Evolutionary conservation across 2,888 invertebrate species (phyloP).

Genomic region (Dynastes tityus): DNA sequence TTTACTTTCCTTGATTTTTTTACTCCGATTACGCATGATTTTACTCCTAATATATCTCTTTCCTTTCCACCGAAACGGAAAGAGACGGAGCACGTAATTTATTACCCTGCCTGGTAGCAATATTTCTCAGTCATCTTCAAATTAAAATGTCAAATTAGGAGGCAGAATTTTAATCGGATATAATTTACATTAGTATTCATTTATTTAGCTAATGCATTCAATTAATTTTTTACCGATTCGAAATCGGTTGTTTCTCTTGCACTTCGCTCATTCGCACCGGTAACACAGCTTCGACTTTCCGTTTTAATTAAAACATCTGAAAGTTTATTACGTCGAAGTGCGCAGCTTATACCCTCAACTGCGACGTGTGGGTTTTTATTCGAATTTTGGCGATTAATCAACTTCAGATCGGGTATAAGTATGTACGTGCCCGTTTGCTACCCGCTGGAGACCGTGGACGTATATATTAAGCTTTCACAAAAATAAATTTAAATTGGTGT

Average conservation of each 20-base stretch:
- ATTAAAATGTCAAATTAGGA: constrained; percentile 50
- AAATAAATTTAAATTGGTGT: too few relatives aligned
- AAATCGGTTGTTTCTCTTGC: not conserved
- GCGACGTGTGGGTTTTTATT: constrained; percentile 14
- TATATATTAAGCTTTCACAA: too few relatives aligned
- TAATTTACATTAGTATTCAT: constrained; percentile 48
- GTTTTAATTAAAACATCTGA: constrained; percentile 24
- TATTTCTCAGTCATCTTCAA: constrained; percentile 47
- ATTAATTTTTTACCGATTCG: constrained; percentile 42
- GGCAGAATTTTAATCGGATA: constrained; percentile 48
- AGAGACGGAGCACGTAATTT: constrained; percentile 22
- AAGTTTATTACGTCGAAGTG: not conserved
- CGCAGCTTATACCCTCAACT: not conserved
- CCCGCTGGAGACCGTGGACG: too few relatives aligned
- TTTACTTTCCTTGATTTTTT: not conserved
- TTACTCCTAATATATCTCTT: not conserved
- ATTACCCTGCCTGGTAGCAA: constrained; percentile 40
- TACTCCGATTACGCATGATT: not conserved
- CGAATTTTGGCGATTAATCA: constrained; percentile 14
- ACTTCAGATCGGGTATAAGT: not conserved
- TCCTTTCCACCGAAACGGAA: not conserved
- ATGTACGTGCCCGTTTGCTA: not conserved
- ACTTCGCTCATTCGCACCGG: not conserved
- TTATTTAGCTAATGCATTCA: constrained; percentile 49
- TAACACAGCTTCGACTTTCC: not conserved